Base-by-base conservation (phyloP, 2,797 vertebrate genomes). In the Alectoris magna region DNA sequence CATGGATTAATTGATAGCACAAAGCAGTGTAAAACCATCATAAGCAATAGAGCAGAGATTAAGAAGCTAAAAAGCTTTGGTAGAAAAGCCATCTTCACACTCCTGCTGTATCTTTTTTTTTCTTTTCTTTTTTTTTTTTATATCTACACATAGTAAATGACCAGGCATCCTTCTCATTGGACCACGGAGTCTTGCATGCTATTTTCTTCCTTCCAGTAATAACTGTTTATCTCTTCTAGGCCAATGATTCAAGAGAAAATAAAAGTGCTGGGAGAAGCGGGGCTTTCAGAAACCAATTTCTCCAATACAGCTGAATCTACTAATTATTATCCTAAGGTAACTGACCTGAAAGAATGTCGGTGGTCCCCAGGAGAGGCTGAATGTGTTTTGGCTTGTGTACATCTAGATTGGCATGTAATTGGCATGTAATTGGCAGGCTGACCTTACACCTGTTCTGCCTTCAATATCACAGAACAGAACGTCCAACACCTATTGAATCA, bases 211-310 rank as follows among this genome's bases (percentile, higher is more conserved):
- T 36, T 85, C 64, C 53, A 76, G 36, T 74, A 82, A 49, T 63
- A 55, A 3, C 15, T 3, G 4, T 90, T 89, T 66, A 56, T 90
- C 55, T 76, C 69, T 91, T 60, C 58, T 94, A 99, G 99, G 99
- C 99, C 99, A 51, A 97, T 99, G 98, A 99, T 99, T 96, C 99
- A 99, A 97, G 97, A 98, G 86, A 99, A 99, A 96, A 99, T 99
- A 97, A 98, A 98, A 91, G 97, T 99, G 74, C 96, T 99, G 95
- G 98, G 99, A 67, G 97, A 99, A 97, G 99, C 99, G 17, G 99
- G 99, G 46, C 98, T 99, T 90, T 99, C 99, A 2, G 99, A 99
- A 97, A 97, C 98, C 10, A 98, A 98, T 96, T 98, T 99, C 95
- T 99, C 98, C 0, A 97, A 98, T 95, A 98, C 98, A 18, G 98